A percentile compares a stretch with the other conserved stretches of the same genome.
Conservation (phyloP, 2,797 vertebrate genomes). For the Enteromius mattozi region DNA sequence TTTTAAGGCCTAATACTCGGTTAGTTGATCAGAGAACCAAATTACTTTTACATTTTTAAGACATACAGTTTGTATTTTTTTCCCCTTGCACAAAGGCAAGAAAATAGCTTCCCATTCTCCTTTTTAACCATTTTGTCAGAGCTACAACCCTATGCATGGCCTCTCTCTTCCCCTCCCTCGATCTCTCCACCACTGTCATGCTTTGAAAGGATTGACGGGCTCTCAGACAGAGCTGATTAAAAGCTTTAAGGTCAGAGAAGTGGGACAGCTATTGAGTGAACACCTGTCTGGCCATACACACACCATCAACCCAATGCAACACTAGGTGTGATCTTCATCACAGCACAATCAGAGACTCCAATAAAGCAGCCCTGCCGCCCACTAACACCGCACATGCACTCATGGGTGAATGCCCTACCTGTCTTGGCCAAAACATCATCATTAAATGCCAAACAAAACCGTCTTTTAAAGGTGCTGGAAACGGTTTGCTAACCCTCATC, state of each 20-base stretch:
- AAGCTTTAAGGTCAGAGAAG: slow-evolving; percentile 82
- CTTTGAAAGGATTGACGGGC: slow-evolving; percentile 82
- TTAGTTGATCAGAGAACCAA: neutral
- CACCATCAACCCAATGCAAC: slow-evolving; percentile 54
- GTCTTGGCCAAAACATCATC: neutral
- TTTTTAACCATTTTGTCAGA: slow-evolving; percentile 26
- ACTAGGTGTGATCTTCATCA: slow-evolving; percentile 71
- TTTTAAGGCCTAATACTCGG: no score
- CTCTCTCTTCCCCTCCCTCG: slow-evolving; percentile 59
- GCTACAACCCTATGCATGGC: neutral
- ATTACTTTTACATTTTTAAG: neutral
- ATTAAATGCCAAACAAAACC: slow-evolving; percentile 21
- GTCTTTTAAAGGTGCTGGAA: slow-evolving; percentile 9
- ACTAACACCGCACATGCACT: neutral
- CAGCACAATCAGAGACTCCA: slow-evolving; percentile 74
- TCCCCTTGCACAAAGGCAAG: neutral
- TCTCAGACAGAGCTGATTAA: slow-evolving; percentile 82
- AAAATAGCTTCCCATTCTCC: neutral
- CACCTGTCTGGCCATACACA: slow-evolving; percentile 75
- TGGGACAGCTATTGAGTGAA: slow-evolving; percentile 80
- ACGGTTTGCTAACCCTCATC: neutral
- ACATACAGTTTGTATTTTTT: neutral
- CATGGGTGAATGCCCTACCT: slow-evolving; percentile 7
- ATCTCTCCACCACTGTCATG: slow-evolving; percentile 66
- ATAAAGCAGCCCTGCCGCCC: slow-evolving; percentile 65